Evolutionary conservation across 2,888 invertebrate species (phyloP).

Genomic region (Chaetoderma sp.): DNA sequence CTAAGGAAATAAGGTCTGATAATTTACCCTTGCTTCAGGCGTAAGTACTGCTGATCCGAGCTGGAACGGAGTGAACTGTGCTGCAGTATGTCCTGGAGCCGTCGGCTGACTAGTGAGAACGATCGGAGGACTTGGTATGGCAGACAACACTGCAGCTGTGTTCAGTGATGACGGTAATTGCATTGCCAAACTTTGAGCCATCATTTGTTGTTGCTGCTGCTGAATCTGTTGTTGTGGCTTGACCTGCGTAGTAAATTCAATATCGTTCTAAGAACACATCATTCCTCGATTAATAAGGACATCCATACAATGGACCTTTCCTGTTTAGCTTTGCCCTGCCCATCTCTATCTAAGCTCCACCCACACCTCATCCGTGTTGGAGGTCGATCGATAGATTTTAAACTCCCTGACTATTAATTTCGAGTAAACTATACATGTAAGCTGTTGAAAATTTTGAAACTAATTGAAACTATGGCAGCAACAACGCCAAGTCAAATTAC

Average conservation of each 20-base stretch:
- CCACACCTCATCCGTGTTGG: no score
- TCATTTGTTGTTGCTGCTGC: constrained; percentile 34
- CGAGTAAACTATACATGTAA: no score
- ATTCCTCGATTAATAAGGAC: no score
- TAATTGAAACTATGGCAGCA: no score
- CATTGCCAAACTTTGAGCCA: constrained; percentile 20
- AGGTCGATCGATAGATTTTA: no score
- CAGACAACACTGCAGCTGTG: constrained; percentile 21
- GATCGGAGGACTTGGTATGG: constrained; percentile 57
- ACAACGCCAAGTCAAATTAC: no score
- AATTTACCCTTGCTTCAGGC: constrained; percentile 58
- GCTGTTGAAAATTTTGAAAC: no score
- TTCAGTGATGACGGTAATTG: no score
- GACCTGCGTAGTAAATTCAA: constrained; percentile 63
- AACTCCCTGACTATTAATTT: no score
- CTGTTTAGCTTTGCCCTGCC: neutral
- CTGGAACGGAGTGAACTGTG: constrained; percentile 82
- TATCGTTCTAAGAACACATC: neutral
- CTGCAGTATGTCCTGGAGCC: no score
- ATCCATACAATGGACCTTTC: no score
- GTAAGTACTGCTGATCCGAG: constrained; percentile 72
- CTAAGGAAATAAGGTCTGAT: neutral
- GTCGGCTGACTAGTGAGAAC: constrained; percentile 46
- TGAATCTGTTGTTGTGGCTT: constrained; percentile 80
- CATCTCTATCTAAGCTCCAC: neutral